Evolutionary conservation across 2,113 vertebrate genomes (phyloP), one percentile per base, ranked within the genome.

Genomic region (Tachysurus vachellii): DNA sequence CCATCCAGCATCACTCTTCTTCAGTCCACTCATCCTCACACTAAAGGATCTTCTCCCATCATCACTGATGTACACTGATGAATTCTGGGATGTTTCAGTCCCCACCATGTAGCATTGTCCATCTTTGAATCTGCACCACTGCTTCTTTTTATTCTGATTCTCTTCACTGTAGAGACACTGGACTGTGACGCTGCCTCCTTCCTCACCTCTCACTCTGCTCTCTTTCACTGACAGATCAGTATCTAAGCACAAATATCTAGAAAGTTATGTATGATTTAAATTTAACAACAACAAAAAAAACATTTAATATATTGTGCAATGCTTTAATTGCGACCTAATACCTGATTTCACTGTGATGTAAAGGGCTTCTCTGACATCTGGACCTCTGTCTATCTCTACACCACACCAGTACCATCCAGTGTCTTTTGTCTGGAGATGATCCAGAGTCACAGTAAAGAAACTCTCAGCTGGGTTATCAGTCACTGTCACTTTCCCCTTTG

Each of bases 141-240:
- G 23, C 44, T 85, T 85, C 73, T 53, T 23, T 76, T 3, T 17
- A 3, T 76, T 59, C 70, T 62, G 28, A 85, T 85, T 61, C 47
- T 28, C 31, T 26, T 21, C 9, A 21, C 81, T 88, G 84, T 90
- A 90, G 66, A 85, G 6, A 90, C 90, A 90, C 81, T 90, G 84
- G 5, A 90, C 50, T 68, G 75, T 90, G 81, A 89, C 23, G 28
- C 36, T 76, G 36, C 61, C 83, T 28, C 84, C 86, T 79, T 91
- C 68, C 26, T 82, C 26, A 36, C 31, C 85, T 16, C 57, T 76
- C 23, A 91, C 88, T 50, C 68, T 88, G 85, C 85, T 87, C 57
- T 80, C 14, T 66, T 0, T 47, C 23, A 73, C 70, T 76, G 23
- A 44, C 50, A 61, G 36, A 42, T 76, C 6, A 57, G 54, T 28